A percentile compares a stretch with the other conserved stretches of the same genome.
phyloP scores from a whole-genome alignment of 2,113 vertebrate species.

The Puffinus mauretanicus region DNA sequence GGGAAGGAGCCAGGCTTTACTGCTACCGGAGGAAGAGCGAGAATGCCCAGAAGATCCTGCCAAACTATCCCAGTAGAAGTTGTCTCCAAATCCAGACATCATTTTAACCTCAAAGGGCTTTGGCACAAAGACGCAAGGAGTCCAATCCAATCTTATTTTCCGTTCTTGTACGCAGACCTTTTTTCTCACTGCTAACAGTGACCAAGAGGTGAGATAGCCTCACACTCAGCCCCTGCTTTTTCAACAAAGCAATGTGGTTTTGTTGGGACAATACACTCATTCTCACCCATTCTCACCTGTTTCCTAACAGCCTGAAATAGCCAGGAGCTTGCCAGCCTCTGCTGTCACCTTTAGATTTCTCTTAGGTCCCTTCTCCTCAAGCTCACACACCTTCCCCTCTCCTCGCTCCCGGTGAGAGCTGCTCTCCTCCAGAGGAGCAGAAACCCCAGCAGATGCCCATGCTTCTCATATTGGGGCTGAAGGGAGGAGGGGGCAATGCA shows the following conservation, averaged over 20 bases:
- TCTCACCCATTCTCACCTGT: background rate
- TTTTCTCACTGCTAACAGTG: background rate
- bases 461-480: background rate
- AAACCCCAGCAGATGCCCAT: background rate
- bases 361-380: background rate
- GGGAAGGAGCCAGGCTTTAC: background rate
- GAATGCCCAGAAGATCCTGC: background rate
- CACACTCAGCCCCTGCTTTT: background rate
- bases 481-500: background rate
- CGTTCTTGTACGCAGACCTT: background rate
- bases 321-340: background rate
- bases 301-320: background rate
- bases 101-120: background rate
- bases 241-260: background rate
- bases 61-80: background rate
- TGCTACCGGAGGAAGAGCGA: background rate
- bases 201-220: background rate
- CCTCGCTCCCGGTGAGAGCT: rapidly evolving
- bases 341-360: background rate
- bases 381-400: background rate
- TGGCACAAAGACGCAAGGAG: background rate
- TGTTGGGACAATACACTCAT: background rate
- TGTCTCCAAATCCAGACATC: background rate
- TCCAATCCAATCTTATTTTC: background rate
- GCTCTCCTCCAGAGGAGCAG: background rate